These are phyloP conservation scores for Bombus waltoni DNA, from an alignment of 1,140 invertebrate species.

Conservation along the genomic window DNA sequence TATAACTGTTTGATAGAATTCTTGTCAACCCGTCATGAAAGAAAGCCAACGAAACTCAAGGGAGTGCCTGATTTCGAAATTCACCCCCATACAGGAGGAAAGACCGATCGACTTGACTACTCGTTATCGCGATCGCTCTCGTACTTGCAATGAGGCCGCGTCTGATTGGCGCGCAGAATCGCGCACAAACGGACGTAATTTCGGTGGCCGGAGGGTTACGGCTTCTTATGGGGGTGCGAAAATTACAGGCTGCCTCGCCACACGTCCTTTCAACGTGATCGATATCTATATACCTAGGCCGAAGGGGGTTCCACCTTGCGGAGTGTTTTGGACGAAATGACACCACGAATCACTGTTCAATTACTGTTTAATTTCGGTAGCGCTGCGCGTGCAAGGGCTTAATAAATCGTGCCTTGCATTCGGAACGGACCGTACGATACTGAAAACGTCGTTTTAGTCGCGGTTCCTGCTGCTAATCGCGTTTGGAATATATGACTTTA, in stretches of 20 bases:
- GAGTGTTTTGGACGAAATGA: slow-evolving; percentile 68
- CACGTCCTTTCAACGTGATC: slow-evolving; percentile 69
- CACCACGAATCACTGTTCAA: slow-evolving; percentile 66
- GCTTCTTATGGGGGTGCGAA: slow-evolving; percentile 73
- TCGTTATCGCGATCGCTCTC: slow-evolving; percentile 75
- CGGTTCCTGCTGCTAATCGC: not conserved
- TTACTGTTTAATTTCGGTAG: slow-evolving; percentile 56
- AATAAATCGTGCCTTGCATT: slow-evolving; percentile 5
- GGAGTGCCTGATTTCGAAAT: slow-evolving; percentile 12
- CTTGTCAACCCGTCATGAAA: not conserved
- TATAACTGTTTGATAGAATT: not conserved
- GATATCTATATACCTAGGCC: slow-evolving; percentile 51
- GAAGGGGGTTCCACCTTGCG: slow-evolving; percentile 41
- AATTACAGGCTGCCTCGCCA: slow-evolving; percentile 72
- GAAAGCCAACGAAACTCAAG: not conserved
- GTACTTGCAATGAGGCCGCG: slow-evolving; percentile 59
- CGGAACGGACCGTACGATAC: not conserved
- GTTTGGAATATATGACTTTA: not conserved
- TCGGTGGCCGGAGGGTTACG: slow-evolving; percentile 65
- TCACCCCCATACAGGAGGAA: slow-evolving; percentile 15
- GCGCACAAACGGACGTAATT: slow-evolving; percentile 79
- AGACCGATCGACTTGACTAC: slow-evolving; percentile 61
- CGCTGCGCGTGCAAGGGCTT: not conserved
- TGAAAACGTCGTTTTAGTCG: not conserved
- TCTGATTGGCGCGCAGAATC: slow-evolving; percentile 72